These are phyloP conservation scores for Andrena bucephala DNA, from an alignment of 2,888 invertebrate genomes.

Conservation along the genomic window DNA sequence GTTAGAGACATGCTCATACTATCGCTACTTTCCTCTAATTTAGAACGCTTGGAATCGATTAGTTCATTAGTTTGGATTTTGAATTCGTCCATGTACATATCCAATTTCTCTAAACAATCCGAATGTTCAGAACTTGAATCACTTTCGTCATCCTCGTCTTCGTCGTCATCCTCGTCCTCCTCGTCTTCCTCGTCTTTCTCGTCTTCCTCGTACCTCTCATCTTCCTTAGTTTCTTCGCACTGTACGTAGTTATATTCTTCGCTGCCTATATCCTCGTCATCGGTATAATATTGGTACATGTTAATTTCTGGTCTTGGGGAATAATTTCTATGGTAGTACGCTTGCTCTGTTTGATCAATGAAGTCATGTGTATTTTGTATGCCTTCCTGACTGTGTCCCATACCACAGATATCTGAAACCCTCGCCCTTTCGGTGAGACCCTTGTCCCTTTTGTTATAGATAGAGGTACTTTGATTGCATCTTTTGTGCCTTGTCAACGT, in stretches of 20 bases:
- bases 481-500: too few species aligned
- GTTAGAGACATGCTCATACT: too few species aligned
- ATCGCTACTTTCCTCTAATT: neutral
- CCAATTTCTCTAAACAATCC: constrained; percentile 90
- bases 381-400: too few species aligned
- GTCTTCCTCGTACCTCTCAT: constrained; percentile 17
- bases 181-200: constrained; percentile 79
- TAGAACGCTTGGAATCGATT: constrained; percentile 65
- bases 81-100: constrained; percentile 90
- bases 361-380: too few species aligned
- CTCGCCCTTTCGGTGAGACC: too few species aligned
- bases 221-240: neutral
- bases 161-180: constrained; percentile 84
- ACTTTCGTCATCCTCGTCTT: constrained; percentile 86
- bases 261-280: neutral
- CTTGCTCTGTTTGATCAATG: too few species aligned
- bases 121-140: constrained; percentile 87
- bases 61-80: constrained; percentile 90
- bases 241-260: constrained; percentile 10
- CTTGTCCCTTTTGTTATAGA: too few species aligned
- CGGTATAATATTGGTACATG: neutral
- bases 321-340: too few species aligned
- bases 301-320: too few species aligned
- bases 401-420: too few species aligned
- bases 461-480: too few species aligned